Percentiles rank a stretch among this genome's conserved stretches.
Conservation (phyloP, 2,888 invertebrate genomes). For the Lamellibrachia satsuma region DNA sequence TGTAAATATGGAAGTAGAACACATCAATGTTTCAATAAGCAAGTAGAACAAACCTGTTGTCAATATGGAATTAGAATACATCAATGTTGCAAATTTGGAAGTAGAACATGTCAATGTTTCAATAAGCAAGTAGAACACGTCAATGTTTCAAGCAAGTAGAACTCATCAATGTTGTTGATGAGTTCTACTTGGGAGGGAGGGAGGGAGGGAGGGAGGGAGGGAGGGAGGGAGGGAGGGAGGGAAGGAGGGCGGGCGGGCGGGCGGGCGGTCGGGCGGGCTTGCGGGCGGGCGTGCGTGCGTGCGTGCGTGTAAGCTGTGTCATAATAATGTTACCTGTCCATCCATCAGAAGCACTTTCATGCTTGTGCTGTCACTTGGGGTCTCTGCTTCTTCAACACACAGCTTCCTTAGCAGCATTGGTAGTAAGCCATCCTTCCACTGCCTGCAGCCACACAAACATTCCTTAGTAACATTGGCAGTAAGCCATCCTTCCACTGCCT, state of each 20-base stretch:
- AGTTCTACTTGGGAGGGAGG: too few species aligned
- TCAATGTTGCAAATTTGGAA: neutral
- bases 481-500: neutral
- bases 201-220: too few species aligned
- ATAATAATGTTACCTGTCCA: slow-evolving; percentile 51
- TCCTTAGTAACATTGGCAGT: neutral
- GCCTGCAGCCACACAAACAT: slow-evolving; percentile 44
- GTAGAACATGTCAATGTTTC: too few species aligned
- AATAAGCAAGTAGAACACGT: too few species aligned
- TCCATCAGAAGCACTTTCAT: slow-evolving; percentile 63
- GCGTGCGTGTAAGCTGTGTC: neutral
- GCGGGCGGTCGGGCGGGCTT: too few species aligned
- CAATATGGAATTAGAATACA: neutral
- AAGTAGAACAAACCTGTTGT: too few species aligned
- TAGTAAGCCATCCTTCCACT: slow-evolving; percentile 62
- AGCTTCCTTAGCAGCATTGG: slow-evolving; percentile 58
- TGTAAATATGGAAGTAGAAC: neutral
- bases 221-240: too few species aligned
- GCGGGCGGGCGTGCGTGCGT: too few species aligned
- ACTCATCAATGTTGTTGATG: too few species aligned
- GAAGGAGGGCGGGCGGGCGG: too few species aligned
- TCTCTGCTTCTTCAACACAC: slow-evolving; percentile 49
- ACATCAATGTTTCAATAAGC: too few species aligned
- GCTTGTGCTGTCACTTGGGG: slow-evolving; percentile 24
- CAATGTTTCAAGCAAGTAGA: too few species aligned